Evolutionary conservation across 2,888 invertebrate genomes (phyloP), one percentile per base, ranked within the genome.

Genomic region (Dolichomitus sp.): DNA sequence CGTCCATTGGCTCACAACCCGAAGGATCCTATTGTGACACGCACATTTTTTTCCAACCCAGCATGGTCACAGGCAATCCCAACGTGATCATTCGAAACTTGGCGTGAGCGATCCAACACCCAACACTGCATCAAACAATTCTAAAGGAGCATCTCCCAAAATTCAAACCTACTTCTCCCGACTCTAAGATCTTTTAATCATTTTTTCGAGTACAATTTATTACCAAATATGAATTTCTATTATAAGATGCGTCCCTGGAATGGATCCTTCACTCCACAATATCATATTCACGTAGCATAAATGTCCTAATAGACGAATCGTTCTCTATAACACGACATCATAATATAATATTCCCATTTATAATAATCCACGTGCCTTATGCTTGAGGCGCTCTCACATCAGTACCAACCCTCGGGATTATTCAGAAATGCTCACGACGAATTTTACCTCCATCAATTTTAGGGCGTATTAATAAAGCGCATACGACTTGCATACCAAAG

Each of bases 401-500:
- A 50, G 54, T 70, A 12, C 59, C 77, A 37, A 37, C 76, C 57
- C 45, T 11, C 27, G 19, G 19, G 23, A 63, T 75, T 23, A 80
- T 80, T 57, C 52, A 80, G 80, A 81, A 80, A 69, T 33, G 59
- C 40, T 68, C 45, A 42, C 61, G 40, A 65, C 69, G 48, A 74
- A 70, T 81, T 80, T 80, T 78, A 59, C 63, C 68, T 77, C 72
- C 76, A 79, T 84, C 69, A 78, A 82, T 81, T 80, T 57, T 72
- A 72, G 48, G 57, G 65, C 42, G 77, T 79, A 84, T 81, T 84
- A 82, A 85, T 77, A 77, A 73, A 83, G 69, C 19, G 63, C 61
- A 79, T 81, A 66, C 68, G 72, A 81, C 81, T 80, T 75, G 72
- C 54, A 61, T 73, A 52, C 50, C 57, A 68, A 74, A 57, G 33